These are phyloP conservation scores for Perca fluviatilis DNA, from an alignment of 2,113 vertebrate species.

Conservation along the genomic window DNA sequence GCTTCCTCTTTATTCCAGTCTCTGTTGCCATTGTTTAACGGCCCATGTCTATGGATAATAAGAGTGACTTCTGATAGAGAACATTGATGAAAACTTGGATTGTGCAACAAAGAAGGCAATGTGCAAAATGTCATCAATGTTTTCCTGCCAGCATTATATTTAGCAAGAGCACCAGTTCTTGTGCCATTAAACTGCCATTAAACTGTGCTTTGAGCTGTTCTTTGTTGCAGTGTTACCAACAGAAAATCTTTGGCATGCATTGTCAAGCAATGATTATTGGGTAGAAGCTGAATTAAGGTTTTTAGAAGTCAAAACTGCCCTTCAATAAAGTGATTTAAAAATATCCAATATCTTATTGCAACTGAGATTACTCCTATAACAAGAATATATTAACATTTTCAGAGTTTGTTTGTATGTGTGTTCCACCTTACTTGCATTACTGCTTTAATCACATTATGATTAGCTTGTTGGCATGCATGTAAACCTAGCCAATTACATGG, in stretches of 20 bases:
- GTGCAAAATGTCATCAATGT: conserved; percentile 2
- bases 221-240: no score
- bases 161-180: neutral
- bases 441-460: conserved; percentile 22
- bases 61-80: conserved; percentile 2
- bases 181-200: no score
- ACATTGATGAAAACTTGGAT: conserved; percentile 7
- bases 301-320: neutral
- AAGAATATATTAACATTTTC: neutral
- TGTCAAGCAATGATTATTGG: no score
- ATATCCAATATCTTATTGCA: neutral
- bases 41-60: neutral
- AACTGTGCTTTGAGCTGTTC: no score
- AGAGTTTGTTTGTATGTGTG: neutral
- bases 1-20: neutral
- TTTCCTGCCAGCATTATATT: conserved; percentile 18
- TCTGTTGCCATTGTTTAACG: conserved; percentile 29
- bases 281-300: no score
- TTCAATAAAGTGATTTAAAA: neutral
- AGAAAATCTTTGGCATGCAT: no score
- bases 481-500: conserved; percentile 25
- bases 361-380: neutral
- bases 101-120: neutral
- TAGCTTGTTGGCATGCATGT: neutral
- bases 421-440: neutral